Percentiles rank a stretch among this genome's conserved stretches.
phyloP scores from a whole-genome alignment of 1,140 invertebrate genomes.

The Sitophilus oryzae region DNA sequence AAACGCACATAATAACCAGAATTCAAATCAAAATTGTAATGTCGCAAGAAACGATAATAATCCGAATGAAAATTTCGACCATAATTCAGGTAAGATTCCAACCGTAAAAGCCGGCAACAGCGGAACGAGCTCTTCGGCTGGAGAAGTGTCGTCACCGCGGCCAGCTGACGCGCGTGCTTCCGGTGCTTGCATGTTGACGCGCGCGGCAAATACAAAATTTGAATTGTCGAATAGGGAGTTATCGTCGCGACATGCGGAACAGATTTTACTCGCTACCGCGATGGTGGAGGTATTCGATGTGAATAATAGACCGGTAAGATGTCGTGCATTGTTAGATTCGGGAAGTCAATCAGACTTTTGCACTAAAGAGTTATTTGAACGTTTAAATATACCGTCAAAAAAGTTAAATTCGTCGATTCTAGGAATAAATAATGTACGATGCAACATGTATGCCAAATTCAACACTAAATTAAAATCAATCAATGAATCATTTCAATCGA shows the following conservation, averaged over 20 bases:
- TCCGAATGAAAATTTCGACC: no score
- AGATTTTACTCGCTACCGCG: conserved; percentile 6
- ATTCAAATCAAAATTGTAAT: no score
- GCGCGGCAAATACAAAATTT: no score
- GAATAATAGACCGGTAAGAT: conserved; percentile 1
- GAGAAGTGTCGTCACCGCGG: no score
- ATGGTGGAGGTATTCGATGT: background rate
- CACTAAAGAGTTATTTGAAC: background rate
- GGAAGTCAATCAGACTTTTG: conserved; percentile 11
- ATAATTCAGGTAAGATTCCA: no score
- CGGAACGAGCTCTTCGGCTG: no score
- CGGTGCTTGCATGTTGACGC: no score
- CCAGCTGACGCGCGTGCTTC: no score
- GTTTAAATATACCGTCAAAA: background rate
- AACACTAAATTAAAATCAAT: conserved; percentile 4
- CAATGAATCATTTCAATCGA: conserved; percentile 5
- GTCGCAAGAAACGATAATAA: no score
- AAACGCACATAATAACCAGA: no score
- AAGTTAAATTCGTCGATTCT: conserved; percentile 5
- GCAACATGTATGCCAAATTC: background rate
- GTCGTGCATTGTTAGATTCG: conserved; percentile 7
- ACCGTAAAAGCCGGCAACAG: no score
- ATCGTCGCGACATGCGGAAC: background rate
- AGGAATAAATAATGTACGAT: background rate
- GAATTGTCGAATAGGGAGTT: no score